Evolutionary conservation across 2,797 vertebrate species (phyloP), one percentile per base, ranked within the genome.

Genomic region (Hydrolagus colliei): DNA sequence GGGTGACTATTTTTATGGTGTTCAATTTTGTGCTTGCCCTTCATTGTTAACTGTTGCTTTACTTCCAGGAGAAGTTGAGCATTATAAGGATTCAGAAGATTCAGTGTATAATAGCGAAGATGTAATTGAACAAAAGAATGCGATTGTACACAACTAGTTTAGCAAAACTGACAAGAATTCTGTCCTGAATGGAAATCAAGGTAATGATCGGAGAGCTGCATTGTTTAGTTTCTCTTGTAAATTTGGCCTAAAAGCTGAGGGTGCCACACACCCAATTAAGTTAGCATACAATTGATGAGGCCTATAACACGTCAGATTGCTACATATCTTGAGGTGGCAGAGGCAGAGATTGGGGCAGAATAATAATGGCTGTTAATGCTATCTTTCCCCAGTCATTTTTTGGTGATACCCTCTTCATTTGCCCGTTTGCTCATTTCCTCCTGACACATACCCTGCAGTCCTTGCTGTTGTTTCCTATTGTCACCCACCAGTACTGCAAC

Each of bases 21-120:
- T 52, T 1, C 2, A 52, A 52, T 52, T 52, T 52, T 52, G 41
- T 52, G 41, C 6, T 3, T 52, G 41, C 6, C 41, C 41, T 52
- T 3, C 41, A 52, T 6, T 52, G 41, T 77, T 61, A 61, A 71
- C 32, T 84, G 11, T 87, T 74, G 87, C 0, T 90, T 90, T 0
- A 89, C 76, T 91, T 92, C 86, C 88, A 94, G 93, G 92, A 76
- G 93, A 93, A 62, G 52, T 89, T 75, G 91, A 90, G 68, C 91
- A 88, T 86, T 90, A 65, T 88, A 92, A 92, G 89, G 91, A 89
- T 6, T 87, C 90, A 61, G 92, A 93, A 91, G 91, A 90, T 9
- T 86, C 88, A 78, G 86, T 90, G 88, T 68, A 71, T 65, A 80
- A 80, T 67, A 84, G 79, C 79, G 27, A 20, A 90, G 91, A 88